A percentile compares a stretch with the other conserved stretches of the same genome.
These are phyloP conservation scores for Ctenodactylus gundi DNA, from an alignment of 2,113 vertebrate genomes.

Conservation along the genomic window DNA sequence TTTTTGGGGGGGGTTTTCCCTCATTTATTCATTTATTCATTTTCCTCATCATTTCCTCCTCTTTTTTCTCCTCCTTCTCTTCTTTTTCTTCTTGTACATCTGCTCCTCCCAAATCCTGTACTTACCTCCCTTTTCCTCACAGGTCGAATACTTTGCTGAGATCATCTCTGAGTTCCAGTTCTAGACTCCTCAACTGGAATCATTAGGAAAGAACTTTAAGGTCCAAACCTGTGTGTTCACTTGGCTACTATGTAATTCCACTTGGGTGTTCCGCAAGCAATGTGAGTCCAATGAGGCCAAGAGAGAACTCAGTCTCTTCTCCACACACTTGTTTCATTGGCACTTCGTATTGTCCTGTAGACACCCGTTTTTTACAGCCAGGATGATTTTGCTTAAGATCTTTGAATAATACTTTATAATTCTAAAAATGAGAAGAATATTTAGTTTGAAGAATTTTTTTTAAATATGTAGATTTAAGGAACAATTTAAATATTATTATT, in stretches of 20 bases:
- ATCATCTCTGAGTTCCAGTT: background rate
- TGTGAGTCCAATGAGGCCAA: background rate
- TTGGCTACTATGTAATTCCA: no score
- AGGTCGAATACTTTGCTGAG: background rate
- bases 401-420: background rate
- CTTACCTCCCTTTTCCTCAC: background rate
- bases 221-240: background rate
- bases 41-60: background rate
- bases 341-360: background rate
- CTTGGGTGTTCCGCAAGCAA: background rate
- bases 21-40: no score
- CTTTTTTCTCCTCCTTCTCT: background rate
- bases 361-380: background rate
- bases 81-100: background rate
- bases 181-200: background rate
- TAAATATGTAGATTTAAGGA: background rate
- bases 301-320: background rate
- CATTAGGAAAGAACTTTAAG: background rate
- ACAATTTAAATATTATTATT: background rate
- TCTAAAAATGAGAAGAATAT: background rate
- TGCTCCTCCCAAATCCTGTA: background rate
- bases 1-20: no score
- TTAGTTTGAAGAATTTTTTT: background rate
- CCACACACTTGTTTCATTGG: background rate
- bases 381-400: background rate